Base-by-base conservation (phyloP, 1,140 invertebrate genomes). In the Ctenoplectra terminalis region DNA sequence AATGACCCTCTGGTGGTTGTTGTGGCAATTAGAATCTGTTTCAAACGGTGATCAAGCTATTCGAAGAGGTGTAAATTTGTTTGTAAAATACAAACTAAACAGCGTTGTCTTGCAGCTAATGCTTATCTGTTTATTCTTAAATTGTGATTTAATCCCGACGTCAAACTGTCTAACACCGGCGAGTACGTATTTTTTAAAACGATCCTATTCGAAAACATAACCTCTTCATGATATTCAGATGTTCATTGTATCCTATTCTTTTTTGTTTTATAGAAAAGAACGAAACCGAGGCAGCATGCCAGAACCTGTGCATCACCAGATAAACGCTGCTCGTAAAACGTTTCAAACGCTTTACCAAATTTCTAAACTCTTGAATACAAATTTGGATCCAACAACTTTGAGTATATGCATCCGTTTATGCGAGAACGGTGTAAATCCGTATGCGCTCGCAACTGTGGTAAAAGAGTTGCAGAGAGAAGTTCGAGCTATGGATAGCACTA, bases 391-490 rank as follows among this genome's bases (percentile, higher is more conserved):
- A 11, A 96, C 97, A 90, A 96, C 96, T 0, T 90, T 98, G 17
- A 95, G 96, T n/a, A 96, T 97, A 72, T 98, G 97, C 91, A 95
- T 98, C 1, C 94, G 96, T 83, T 92, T 98, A 6, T 97, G 97
- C 92, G 97, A 98, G 91, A 95, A 96, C 84, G 98, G 98, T 6
- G 96, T 98, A 1, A 97, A 98, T 93, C 97, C 97, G 20, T 96
- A 98, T 90, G 96, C 96, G 0, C 91, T 99, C 48, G 97, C 97
- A 3, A 95, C 95, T 20, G 95, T 98, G 50, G 95, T 98, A 26
- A 96, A 96, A 89, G 96, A 97, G 92, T 94, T 98, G 52, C 94
- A 96, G 82, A 95, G 95, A 89, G 95, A 96, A 92, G 94, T 94
- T 0, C 91, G 91, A 75, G 87, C 89, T 15, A 81, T 92, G 48